Base-by-base conservation (phyloP, 2,888 invertebrate genomes). In the Drosophila barbarae region DNA sequence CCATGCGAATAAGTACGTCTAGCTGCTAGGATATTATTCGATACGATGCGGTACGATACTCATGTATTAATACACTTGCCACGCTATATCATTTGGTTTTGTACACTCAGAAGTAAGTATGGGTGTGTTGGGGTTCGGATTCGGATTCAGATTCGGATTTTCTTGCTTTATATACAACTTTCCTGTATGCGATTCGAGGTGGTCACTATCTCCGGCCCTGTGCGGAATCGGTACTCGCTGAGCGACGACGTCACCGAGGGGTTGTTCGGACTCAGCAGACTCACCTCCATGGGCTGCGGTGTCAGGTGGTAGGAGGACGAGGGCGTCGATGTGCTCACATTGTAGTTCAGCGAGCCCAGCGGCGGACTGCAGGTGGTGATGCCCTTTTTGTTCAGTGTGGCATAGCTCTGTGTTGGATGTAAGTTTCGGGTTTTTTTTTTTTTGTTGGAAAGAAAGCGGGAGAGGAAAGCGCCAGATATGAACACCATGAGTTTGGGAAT, bases 161-260 rank as follows among this genome's bases (percentile, higher is more conserved):
- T 58, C 18, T 46, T 28, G 61, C 65, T 89, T 93, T 95, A 95
- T 94, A 95, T 95, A 94, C 95, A 95, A 91, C 95, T 95, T 91
- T 95, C 95, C 90, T 95, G 95, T 90, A 95, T 95, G 87, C 95
- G 93, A 91, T 95, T 95, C 73, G 95, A 95, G 71, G 95, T 95
- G 79, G 95, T 95, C 73, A 95, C 95, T 77, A 95, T 95, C 90
- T 95, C 95, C 72, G 95, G 95, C 84, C 94, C 95, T 73, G 95
- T 95, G 84, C 94, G 93, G 85, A 95, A 92, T 75, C 95, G 92
- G 90, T 95, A 95, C 86, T 94, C 94, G 69, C 94, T 94, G 64
- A 95, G 91, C 69, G 94, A 94, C 87, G 94, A 94, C 87, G 94
- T 93, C 85, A 94, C 94, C 75, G 88, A 88, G 69, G 88, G 87